Conservation (phyloP, 35 echinoderm and acorn worm species). For the Ophioderma brevispina region DNA sequence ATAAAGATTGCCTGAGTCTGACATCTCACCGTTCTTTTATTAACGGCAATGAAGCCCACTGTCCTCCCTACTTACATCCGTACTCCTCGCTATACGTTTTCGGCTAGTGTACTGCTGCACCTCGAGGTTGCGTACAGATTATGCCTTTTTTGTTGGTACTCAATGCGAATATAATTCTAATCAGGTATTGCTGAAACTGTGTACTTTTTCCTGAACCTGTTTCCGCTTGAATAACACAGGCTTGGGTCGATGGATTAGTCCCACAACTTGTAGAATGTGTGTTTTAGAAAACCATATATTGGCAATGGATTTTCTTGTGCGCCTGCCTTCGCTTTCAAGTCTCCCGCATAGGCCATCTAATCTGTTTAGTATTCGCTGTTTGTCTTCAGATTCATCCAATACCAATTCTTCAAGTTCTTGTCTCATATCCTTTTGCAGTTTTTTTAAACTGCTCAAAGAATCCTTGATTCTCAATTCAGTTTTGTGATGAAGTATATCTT, state of each 20-base stretch:
- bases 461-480: conserved; percentile 11
- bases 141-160: conserved; percentile 30
- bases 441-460: conserved; percentile 7
- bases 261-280: conserved; percentile 10
- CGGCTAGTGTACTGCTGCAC: conserved; percentile 93
- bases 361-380: neutral
- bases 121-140: conserved; percentile 87
- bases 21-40: neutral
- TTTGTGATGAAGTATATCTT: neutral
- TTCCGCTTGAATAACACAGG: conserved; percentile 89
- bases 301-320: conserved; percentile 12
- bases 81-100: conserved; percentile 97
- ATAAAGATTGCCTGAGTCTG: conserved; percentile 32
- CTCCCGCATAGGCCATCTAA: neutral
- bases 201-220: conserved; percentile 96
- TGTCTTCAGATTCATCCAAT: neutral
- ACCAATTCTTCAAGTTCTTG: neutral
- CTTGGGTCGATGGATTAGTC: conserved; percentile 70
- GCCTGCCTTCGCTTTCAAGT: conserved; percentile 22
- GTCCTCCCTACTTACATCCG: conserved; percentile 86
- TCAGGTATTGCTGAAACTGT: conserved; percentile 93
- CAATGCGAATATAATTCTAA: neutral
- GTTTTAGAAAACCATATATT: conserved; percentile 24
- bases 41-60: conserved; percentile 48
- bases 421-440: neutral